Percentiles rank a stretch among this genome's conserved stretches.
phyloP scores from a whole-genome alignment of 2,797 vertebrate genomes.

The Cossypha caffra region DNA sequence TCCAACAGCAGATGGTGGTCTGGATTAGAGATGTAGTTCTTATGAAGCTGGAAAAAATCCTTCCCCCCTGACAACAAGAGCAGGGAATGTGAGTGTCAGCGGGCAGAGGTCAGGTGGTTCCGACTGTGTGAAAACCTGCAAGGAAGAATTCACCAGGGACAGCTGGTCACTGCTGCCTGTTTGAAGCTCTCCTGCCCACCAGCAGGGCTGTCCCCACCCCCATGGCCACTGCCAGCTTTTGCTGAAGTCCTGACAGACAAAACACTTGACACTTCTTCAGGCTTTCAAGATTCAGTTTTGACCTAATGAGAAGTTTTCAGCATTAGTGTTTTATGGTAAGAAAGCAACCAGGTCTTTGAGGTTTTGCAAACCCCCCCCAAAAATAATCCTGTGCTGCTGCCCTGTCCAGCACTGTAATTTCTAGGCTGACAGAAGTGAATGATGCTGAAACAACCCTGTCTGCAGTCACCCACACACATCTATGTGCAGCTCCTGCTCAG shows the following conservation, averaged over 20 bases:
- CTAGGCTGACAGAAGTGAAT: background rate
- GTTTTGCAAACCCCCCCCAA: background rate
- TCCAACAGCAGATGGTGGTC: conserved; percentile 65
- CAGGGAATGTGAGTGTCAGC: conserved; percentile 61
- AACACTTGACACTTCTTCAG: rapidly evolving
- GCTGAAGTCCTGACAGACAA: background rate
- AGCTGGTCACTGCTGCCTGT: rapidly evolving
- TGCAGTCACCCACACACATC: background rate
- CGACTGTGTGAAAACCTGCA: conserved; percentile 83
- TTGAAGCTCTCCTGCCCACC: background rate
- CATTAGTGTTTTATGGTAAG: background rate
- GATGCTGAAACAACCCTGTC: background rate
- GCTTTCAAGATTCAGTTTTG: background rate
- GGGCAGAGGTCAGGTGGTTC: conserved; percentile 80
- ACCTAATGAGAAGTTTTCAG: background rate
- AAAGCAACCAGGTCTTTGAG: background rate
- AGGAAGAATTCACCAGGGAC: rapidly evolving
- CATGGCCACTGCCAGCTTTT: background rate
- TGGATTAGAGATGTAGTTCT: conserved; percentile 61
- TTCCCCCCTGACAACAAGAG: background rate
- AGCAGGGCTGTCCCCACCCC: rapidly evolving
- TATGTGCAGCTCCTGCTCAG: background rate
- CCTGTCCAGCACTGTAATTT: rapidly evolving
- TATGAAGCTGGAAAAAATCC: conserved; percentile 18
- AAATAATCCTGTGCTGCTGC: background rate